These are phyloP conservation scores for Harpalus rufipes DNA, from an alignment of 2,888 invertebrate genomes.

Conservation along the genomic window DNA sequence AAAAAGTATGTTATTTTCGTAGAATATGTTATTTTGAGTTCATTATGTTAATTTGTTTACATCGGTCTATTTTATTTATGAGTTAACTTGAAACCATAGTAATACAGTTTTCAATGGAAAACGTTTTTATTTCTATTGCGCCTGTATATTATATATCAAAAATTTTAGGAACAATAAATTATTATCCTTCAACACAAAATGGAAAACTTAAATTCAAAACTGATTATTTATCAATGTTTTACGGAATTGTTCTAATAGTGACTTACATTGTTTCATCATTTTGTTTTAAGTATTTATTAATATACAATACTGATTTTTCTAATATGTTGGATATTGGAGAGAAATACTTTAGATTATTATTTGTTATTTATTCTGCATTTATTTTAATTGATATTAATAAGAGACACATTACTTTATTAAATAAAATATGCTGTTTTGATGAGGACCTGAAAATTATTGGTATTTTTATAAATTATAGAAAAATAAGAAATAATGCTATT, in stretches of 20 bases:
- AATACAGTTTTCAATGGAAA: background rate
- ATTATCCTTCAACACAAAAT: constrained; percentile 8
- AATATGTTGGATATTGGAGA: background rate
- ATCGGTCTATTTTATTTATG: too few species aligned
- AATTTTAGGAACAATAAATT: constrained; percentile 15
- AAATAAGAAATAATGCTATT: background rate
- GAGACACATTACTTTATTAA: background rate
- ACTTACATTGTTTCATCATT: too few species aligned
- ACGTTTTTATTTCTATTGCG: constrained; percentile 21
- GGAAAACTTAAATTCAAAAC: background rate
- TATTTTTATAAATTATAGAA: background rate
- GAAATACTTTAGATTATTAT: background rate
- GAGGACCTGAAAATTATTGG: background rate
- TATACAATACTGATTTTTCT: background rate
- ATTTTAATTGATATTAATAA: background rate
- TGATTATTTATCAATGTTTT: background rate
- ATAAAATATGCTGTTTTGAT: background rate
- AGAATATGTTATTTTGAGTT: too few species aligned
- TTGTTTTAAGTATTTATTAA: background rate
- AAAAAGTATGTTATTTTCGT: too few species aligned
- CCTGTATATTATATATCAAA: constrained; percentile 17
- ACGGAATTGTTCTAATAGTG: background rate
- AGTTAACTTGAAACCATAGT: too few species aligned
- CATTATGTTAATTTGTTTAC: too few species aligned
- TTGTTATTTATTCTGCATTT: background rate